A percentile compares a stretch with the other conserved stretches of the same genome.
Conservation (phyloP, 2,888 invertebrate genomes). For the Troides helena region DNA sequence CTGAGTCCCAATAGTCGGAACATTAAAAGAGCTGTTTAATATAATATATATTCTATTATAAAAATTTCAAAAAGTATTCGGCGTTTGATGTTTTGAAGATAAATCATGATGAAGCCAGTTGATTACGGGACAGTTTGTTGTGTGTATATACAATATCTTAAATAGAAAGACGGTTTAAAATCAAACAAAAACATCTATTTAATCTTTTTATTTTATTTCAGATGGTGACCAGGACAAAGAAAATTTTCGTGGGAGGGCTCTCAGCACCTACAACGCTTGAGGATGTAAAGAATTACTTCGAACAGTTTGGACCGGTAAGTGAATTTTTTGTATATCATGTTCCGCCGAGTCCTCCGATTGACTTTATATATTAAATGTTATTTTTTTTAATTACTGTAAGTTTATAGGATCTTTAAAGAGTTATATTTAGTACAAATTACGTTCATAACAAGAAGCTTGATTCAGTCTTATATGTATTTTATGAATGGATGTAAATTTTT, state of each 20-base stretch:
- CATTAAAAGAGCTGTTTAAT: too few species aligned
- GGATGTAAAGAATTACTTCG: conserved; percentile 99
- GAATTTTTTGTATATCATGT: background rate
- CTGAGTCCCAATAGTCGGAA: too few species aligned
- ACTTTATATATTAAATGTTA: background rate
- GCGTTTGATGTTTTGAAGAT: too few species aligned
- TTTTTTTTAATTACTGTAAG: too few species aligned
- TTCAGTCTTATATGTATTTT: background rate
- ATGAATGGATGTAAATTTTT: background rate
- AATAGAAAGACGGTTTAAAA: background rate
- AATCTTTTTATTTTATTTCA: conserved; percentile 75
- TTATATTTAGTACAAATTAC: too few species aligned
- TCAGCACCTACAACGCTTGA: conserved; percentile 99
- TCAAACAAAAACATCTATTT: background rate
- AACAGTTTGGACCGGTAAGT: conserved; percentile 99
- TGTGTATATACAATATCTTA: background rate
- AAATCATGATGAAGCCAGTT: too few species aligned
- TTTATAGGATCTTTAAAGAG: too few species aligned
- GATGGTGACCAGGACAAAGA: conserved; percentile 99
- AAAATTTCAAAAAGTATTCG: too few species aligned
- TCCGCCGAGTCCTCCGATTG: background rate
- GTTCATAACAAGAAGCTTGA: background rate
- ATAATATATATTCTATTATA: too few species aligned
- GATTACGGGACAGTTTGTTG: background rate
- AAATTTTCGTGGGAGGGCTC: conserved; percentile 99